These are phyloP conservation scores for Emmelina monodactyla DNA, from an alignment of 2,888 invertebrate genomes.

Conservation along the genomic window DNA sequence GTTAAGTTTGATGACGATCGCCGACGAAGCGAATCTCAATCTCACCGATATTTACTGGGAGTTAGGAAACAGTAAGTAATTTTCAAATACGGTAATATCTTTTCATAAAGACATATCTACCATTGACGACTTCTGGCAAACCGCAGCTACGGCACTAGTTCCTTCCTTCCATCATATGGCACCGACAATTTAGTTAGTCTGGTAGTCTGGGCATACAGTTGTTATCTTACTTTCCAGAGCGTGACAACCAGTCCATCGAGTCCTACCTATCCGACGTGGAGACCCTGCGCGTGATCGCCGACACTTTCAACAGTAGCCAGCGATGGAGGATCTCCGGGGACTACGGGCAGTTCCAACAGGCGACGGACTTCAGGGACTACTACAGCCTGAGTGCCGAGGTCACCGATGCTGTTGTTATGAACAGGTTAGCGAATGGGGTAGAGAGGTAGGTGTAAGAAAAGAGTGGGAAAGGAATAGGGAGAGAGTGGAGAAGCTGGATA, in stretches of 20 bases:
- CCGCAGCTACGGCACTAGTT: too few relatives aligned
- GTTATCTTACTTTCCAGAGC: constrained; percentile 38
- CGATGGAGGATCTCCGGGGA: constrained; percentile 73
- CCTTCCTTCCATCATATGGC: too few relatives aligned
- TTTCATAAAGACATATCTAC: too few relatives aligned
- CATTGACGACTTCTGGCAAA: too few relatives aligned
- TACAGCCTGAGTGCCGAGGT: constrained; percentile 63
- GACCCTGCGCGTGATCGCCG: constrained; percentile 70
- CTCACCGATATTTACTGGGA: constrained; percentile 75
- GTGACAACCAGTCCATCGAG: constrained; percentile 54
- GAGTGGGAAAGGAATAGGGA: too few relatives aligned
- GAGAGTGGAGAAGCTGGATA: too few relatives aligned
- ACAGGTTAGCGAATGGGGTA: constrained; percentile 79
- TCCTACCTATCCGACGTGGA: constrained; percentile 70
- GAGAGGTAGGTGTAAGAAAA: too few relatives aligned
- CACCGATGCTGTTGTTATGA: constrained; percentile 74
- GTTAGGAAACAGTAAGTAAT: constrained; percentile 71
- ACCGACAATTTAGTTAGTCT: too few relatives aligned
- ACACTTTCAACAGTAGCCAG: constrained; percentile 63
- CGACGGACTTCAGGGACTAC: constrained; percentile 64
- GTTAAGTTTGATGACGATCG: constrained; percentile 71
- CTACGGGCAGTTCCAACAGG: constrained; percentile 51
- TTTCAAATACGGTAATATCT: constrained; percentile 33
- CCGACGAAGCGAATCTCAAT: constrained; percentile 69
- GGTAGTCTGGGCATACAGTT: too few relatives aligned